Evolutionary conservation across 2,888 invertebrate species (phyloP).

Genomic region (Scrobipalpa atriplicella): DNA sequence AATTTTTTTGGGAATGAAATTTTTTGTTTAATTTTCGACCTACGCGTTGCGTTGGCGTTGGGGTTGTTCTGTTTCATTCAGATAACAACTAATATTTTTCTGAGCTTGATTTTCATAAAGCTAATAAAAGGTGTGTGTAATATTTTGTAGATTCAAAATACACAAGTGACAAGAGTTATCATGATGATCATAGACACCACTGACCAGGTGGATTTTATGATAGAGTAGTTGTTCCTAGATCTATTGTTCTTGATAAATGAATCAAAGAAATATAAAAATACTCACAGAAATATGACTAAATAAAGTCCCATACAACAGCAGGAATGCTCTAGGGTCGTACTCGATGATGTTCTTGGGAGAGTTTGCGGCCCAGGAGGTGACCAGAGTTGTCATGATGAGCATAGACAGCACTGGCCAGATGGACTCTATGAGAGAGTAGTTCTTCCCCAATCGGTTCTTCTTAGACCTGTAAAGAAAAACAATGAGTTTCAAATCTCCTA

Average conservation of each 20-base stretch:
- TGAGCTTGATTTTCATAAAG: no score
- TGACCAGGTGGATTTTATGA: no score
- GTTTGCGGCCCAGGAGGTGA: slow-evolving; percentile 84
- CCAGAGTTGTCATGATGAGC: slow-evolving; percentile 87
- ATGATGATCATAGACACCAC: no score
- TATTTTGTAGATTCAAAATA: no score
- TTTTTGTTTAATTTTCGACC: no score
- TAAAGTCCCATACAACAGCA: slow-evolving; percentile 93
- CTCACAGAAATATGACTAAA: slow-evolving; percentile 98
- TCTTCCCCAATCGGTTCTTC: slow-evolving; percentile 89
- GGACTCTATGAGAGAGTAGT: slow-evolving; percentile 88
- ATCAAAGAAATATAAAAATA: slow-evolving; percentile 43
- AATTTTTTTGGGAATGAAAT: no score
- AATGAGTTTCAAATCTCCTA: not conserved
- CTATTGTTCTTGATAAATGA: not conserved
- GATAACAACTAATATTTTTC: no score
- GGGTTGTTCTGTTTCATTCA: no score
- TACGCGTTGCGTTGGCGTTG: no score
- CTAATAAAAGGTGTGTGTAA: no score
- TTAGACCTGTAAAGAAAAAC: slow-evolving; percentile 84
- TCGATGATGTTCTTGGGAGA: slow-evolving; percentile 91
- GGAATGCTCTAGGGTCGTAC: slow-evolving; percentile 92
- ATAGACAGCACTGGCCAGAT: slow-evolving; percentile 69
- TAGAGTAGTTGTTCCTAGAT: no score
- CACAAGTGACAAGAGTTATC: no score